Base-by-base conservation (phyloP, 2,113 vertebrate genomes). In the Thunnus maccoyii region DNA sequence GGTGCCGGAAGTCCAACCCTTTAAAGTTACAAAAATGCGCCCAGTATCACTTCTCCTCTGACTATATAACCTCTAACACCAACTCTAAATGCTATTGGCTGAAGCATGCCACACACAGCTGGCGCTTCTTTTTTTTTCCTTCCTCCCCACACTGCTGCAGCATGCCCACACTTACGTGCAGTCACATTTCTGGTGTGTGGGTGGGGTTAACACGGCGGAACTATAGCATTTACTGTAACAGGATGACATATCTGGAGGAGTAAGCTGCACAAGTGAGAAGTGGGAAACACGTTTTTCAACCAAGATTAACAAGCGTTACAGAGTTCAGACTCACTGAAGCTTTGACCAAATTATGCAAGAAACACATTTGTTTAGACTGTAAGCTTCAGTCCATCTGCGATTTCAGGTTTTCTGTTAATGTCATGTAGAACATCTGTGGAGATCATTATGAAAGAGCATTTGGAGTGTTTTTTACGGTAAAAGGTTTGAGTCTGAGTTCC, bases 21-120 rank as follows among this genome's bases (percentile, higher is more conserved):
- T 93, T 93, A 93, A 93, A 94, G 89, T 83, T 83, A 86, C 82
- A 90, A 79, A 90, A 77, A 90, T 76, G 54, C 63, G 41, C 55
- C 78, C 52, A 50, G 73, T 88, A 81, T 91, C 57, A 58, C 77
- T 90, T 90, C 83, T 72, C 57, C 52, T 86, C 79, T 78, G 82
- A 86, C 89, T 88, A 68, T 76, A 87, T 91, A 91, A 94, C 87
- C 88, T 85, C 64, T 61, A 72, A 80, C 62, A 69, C 47, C 50
- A 80, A 41, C 51, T 77, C 84, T 48, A 9, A 91, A 78, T 32
- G 54, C 58, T 65, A 91, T 90, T 91, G 92, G 85, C 75, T 83
- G 76, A 62, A 51, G 15, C 61, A 70, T 55, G 84, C 46, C 64
- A 52, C 73, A 72, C 81, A 86, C 76, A 78, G 70, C 85, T 76